A percentile compares a stretch with the other conserved stretches of the same genome.
These are phyloP conservation scores for Hydrocynus forskahlii DNA, from an alignment of 2,797 vertebrate genomes.

Conservation along the genomic window DNA sequence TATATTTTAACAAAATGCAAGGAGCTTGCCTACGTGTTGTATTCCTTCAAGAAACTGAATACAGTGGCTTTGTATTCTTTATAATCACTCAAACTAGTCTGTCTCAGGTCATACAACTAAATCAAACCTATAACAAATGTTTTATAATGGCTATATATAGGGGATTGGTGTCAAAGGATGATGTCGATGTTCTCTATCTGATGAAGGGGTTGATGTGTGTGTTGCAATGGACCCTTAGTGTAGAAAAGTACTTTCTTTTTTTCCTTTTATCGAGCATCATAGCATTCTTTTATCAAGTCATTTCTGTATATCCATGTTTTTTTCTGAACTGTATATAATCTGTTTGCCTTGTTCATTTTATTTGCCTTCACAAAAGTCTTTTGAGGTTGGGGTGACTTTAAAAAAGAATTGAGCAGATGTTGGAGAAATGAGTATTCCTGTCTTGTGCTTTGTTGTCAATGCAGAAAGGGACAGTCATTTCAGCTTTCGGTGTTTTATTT, in stretches of 20 bases:
- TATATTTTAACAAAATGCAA: conserved; percentile 58
- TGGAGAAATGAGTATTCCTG: conserved; percentile 71
- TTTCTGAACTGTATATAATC: conserved; percentile 68
- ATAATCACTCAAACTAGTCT: conserved; percentile 57
- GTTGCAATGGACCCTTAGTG: conserved; percentile 46
- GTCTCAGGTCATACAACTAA: conserved; percentile 63
- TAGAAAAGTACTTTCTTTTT: conserved; percentile 48
- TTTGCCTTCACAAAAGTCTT: conserved; percentile 66
- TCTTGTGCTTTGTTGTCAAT: conserved; percentile 70
- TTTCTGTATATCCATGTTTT: conserved; percentile 51
- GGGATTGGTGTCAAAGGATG: conserved; percentile 42
- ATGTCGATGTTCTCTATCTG: conserved; percentile 41
- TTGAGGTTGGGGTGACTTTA: conserved; percentile 62
- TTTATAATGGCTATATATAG: conserved; percentile 53
- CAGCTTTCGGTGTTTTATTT: conserved; percentile 86
- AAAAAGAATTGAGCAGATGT: conserved; percentile 62
- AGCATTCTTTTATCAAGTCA: conserved; percentile 58
- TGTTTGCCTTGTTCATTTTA: conserved; percentile 70
- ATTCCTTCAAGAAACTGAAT: conserved; percentile 46
- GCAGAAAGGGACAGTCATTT: conserved; percentile 78
- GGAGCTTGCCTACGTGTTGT: conserved; percentile 50
- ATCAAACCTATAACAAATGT: conserved; percentile 51
- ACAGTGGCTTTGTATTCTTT: conserved; percentile 53
- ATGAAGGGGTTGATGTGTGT: conserved; percentile 51
- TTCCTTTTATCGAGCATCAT: conserved; percentile 32